phyloP scores from a whole-genome alignment of 2,888 invertebrate species.

The Apotomis turbidana region DNA sequence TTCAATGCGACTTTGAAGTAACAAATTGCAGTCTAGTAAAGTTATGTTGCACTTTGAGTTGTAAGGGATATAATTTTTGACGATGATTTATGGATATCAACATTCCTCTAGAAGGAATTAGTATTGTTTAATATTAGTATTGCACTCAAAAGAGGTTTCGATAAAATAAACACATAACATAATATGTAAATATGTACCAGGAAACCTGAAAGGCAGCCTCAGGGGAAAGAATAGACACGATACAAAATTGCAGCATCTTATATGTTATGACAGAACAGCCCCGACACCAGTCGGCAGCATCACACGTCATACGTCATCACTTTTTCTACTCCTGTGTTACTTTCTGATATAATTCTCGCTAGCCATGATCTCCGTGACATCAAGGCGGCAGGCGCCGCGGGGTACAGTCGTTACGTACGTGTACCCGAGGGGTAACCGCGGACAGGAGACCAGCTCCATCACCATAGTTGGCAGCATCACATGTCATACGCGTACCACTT shows the following conservation, averaged over 20 bases:
- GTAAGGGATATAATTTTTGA: constrained; percentile 17
- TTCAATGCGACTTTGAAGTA: constrained; percentile 47
- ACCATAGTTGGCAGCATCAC: constrained; percentile 86
- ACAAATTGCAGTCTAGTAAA: constrained; percentile 32
- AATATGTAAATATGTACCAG: too few species aligned
- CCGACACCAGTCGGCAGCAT: background rate
- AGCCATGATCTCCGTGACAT: constrained; percentile 91
- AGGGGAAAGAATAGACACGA: too few species aligned
- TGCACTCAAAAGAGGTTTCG: too few species aligned
- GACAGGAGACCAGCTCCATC: constrained; percentile 93
- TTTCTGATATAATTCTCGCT: constrained; percentile 89
- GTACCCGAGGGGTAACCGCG: constrained; percentile 92
- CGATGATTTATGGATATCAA: background rate
- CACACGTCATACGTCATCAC: too few species aligned
- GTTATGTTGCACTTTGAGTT: constrained; percentile 18
- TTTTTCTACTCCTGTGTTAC: too few species aligned
- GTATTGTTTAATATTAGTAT: too few species aligned
- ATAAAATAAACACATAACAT: too few species aligned
- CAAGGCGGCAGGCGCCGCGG: constrained; percentile 93
- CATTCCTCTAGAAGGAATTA: too few species aligned
- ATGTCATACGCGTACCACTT: constrained; percentile 75
- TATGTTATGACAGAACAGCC: too few species aligned
- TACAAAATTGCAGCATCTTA: too few species aligned
- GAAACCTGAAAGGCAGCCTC: too few species aligned
- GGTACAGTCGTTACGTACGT: constrained; percentile 93